Base-by-base conservation (phyloP, 2,888 invertebrate species). In the Drosophila lutescens region DNA sequence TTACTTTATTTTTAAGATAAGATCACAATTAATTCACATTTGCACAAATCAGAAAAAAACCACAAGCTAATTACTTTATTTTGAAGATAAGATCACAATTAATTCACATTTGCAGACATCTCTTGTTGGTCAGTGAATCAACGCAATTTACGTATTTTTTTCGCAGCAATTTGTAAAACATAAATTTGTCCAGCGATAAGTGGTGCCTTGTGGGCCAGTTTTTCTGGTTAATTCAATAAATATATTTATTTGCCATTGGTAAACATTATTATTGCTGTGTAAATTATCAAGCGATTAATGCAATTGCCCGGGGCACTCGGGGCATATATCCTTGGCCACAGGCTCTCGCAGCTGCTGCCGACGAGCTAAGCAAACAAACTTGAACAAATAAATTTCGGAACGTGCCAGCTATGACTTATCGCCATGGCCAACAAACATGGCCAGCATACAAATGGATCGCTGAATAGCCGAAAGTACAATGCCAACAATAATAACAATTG, bases 331-430 rank as follows among this genome's bases (percentile, higher is more conserved):
- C 68, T 53, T 47, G 54, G 54, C 36, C 40, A 30, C 54, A 47
- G 40, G 46, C 26, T 41, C 26, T 54, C 40, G 15, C 68, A 66
- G 59, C 32, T 58, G 61, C 23, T 51, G 63, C 54, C 78, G 61
- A 72, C 51, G 59, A 54, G 73, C 71, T 56, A 32, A 73, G 61
- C 70, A 53, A 67, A 77, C 77, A 56, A 75, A 75, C 56, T 76
- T 73, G 65, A 73, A 73, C 61, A 84, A 76, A 84, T 77, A 81
- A 71, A 89, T 85, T 77, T 73, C n/a, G 57, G 66, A 59, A 83
- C 80, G 88, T 88, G 88, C 76, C 62, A 44, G 61, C 68, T 72
- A 86, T 75, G 86, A 86, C 67, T 86, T 88, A 83, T 83, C 49
- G 74, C 43, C 76, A 54, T 59, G 46, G 53, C 44, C 40, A 49